Percentiles rank a stretch among this genome's conserved stretches.
These are phyloP conservation scores for Trichomalopsis sarcophagae DNA, from an alignment of 1,140 invertebrate species.

Conservation along the genomic window DNA sequence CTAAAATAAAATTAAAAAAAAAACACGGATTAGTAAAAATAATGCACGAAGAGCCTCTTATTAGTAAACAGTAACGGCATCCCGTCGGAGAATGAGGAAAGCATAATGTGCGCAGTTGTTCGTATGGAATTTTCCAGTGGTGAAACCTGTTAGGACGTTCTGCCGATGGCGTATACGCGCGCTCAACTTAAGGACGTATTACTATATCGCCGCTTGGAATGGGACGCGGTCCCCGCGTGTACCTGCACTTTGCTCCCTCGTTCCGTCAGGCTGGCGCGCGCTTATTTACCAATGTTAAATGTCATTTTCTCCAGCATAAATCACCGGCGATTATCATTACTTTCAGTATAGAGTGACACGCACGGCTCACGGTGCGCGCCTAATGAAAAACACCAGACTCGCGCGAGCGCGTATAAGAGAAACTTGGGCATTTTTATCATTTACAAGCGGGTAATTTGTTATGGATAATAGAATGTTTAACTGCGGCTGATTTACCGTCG, in stretches of 20 bases:
- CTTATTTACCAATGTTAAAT: neutral
- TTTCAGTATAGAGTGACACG: too few species aligned
- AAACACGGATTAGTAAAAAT: neutral
- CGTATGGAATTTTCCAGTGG: neutral
- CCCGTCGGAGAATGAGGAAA: conserved; percentile 20
- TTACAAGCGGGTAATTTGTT: neutral
- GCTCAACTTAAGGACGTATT: too few species aligned
- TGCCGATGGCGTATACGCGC: neutral
- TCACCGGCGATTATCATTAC: neutral
- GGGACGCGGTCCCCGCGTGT: neutral
- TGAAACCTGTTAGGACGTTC: conserved; percentile 17
- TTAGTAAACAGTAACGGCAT: conserved; percentile 28
- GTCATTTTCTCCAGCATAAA: neutral
- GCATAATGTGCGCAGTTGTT: conserved; percentile 17
- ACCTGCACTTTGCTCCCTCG: neutral
- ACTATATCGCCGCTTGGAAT: neutral
- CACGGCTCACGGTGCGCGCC: too few species aligned
- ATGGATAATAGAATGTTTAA: conserved; percentile 1
- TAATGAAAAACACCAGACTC: neutral
- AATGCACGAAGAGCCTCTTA: neutral
- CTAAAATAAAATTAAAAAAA: too few species aligned
- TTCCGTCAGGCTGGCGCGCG: too few species aligned
- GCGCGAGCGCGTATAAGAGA: neutral
- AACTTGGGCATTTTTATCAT: neutral
- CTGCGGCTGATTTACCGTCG: too few species aligned